These are phyloP conservation scores for Chelonus formosanus DNA, from an alignment of 2,888 invertebrate genomes.

Conservation along the genomic window DNA sequence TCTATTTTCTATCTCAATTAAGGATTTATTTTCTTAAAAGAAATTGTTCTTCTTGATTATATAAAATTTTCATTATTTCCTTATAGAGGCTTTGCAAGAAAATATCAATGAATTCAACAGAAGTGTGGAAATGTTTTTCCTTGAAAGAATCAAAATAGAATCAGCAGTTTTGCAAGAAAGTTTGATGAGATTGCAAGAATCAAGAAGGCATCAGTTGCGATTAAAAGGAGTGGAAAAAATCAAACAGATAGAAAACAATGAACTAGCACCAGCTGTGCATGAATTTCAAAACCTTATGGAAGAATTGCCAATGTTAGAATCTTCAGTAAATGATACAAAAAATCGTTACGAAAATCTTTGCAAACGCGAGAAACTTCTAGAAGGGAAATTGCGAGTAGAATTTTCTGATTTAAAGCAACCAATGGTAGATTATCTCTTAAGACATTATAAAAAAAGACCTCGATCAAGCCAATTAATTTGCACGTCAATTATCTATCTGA, in stretches of 20 bases:
- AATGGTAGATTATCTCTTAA: constrained; percentile 50
- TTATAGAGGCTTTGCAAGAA: constrained; percentile 65
- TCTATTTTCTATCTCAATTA: too few species aligned
- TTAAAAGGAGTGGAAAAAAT: constrained; percentile 30
- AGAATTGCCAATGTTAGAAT: constrained; percentile 42
- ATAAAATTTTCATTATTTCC: background rate
- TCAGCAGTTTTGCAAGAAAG: constrained; percentile 77
- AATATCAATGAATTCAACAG: constrained; percentile 72
- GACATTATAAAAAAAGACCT: constrained; percentile 54
- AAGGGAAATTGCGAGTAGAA: constrained; percentile 51
- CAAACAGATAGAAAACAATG: constrained; percentile 53
- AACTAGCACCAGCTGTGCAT: constrained; percentile 55
- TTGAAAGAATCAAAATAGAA: constrained; percentile 72
- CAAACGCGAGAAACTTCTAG: constrained; percentile 52
- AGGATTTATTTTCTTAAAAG: too few species aligned
- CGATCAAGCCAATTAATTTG: constrained; percentile 43
- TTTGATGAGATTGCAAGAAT: constrained; percentile 69
- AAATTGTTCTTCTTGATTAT: too few species aligned
- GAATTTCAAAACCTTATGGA: constrained; percentile 49
- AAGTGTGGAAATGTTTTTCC: constrained; percentile 67
- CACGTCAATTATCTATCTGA: constrained; percentile 66
- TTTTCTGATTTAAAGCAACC: constrained; percentile 53
- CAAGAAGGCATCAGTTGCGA: constrained; percentile 30
- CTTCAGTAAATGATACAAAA: constrained; percentile 43
- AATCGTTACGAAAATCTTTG: constrained; percentile 48